Conservation (phyloP, 2,888 invertebrate genomes). For the Melanophora roralis region DNA sequence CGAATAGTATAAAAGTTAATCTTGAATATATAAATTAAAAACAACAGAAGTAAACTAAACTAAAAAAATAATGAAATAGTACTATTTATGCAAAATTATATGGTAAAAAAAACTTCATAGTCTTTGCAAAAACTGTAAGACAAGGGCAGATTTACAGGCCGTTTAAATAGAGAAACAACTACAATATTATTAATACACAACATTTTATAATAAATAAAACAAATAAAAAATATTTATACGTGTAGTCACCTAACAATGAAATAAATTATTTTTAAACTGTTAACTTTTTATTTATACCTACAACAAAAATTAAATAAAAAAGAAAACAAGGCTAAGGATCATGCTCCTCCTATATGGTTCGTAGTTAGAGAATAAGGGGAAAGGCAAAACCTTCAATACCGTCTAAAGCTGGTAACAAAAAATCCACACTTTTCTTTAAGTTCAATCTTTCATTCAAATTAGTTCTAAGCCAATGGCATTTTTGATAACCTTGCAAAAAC, state of each 20-base stretch:
- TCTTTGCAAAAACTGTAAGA: background rate
- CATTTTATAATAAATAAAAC: constrained; percentile 40
- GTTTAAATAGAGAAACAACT: constrained; percentile 33
- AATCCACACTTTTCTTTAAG: background rate
- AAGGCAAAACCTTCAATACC: background rate
- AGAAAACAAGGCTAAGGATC: constrained; percentile 1
- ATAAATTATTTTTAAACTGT: constrained; percentile 46
- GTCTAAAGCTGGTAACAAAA: background rate
- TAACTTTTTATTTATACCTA: constrained; percentile 59
- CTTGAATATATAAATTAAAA: constrained; percentile 51
- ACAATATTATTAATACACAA: constrained; percentile 41
- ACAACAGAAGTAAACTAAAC: constrained; percentile 29
- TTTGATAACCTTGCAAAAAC: too few species aligned
- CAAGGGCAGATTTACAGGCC: background rate
- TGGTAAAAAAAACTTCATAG: constrained; percentile 16
- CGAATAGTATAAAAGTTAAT: constrained; percentile 39
- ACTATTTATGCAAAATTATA: constrained; percentile 52
- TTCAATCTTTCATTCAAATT: too few species aligned
- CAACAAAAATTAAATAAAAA: constrained; percentile 3
- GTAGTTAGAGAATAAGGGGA: too few species aligned
- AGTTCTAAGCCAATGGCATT: too few species aligned
- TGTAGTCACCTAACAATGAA: constrained; percentile 49
- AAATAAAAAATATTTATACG: constrained; percentile 52
- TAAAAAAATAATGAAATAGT: constrained; percentile 33
- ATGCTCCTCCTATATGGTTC: too few species aligned